These are phyloP conservation scores for Chrosomus eos DNA, from an alignment of 2,797 vertebrate species.

Conservation along the genomic window DNA sequence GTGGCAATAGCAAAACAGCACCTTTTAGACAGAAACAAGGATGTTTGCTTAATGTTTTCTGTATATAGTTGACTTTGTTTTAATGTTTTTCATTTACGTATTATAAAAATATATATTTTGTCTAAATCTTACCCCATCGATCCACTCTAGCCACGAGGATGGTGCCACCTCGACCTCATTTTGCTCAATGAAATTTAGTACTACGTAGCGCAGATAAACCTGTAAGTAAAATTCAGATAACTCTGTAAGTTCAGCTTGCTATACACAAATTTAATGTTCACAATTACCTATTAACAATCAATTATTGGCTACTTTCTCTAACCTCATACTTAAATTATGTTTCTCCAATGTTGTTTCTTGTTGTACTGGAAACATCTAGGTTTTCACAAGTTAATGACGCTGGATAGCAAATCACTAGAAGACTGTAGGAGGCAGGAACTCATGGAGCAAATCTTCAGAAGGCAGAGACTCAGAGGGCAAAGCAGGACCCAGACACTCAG, in stretches of 20 bases:
- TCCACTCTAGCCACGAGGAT: neutral
- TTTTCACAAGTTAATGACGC: neutral
- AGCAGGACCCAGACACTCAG: too few species aligned
- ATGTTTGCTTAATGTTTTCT: neutral
- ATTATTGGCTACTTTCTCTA: neutral
- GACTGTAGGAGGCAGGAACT: neutral
- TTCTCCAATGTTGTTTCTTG: neutral
- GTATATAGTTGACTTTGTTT: neutral
- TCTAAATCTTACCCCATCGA: neutral
- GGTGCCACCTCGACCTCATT: conserved; percentile 24
- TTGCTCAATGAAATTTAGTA: conserved; percentile 8
- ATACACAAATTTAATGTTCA: neutral
- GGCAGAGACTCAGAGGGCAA: too few species aligned
- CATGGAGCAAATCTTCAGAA: too few species aligned
- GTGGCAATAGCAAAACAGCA: conserved; percentile 15
- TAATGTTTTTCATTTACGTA: neutral
- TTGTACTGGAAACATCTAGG: neutral
- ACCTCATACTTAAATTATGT: neutral
- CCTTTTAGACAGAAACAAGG: neutral
- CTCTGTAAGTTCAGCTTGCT: neutral
- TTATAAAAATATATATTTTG: too few species aligned
- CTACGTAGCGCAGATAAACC: neutral
- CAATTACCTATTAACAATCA: neutral
- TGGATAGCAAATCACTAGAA: neutral
- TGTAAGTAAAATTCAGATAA: conserved; percentile 2